Evolutionary conservation across 2,888 invertebrate genomes (phyloP).

Genomic region (Laspeyria flexula): DNA sequence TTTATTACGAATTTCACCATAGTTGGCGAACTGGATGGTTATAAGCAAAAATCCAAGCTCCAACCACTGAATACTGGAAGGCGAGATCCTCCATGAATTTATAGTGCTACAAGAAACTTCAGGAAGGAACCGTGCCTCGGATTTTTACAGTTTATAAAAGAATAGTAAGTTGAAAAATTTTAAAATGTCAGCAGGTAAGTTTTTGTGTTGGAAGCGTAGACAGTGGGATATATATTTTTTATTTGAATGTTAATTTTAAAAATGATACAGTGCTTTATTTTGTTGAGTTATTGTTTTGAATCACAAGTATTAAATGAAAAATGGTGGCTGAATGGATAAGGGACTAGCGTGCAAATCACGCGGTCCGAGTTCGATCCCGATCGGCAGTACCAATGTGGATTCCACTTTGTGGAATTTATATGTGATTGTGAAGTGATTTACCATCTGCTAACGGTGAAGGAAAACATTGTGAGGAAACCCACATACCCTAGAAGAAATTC

Average conservation of each 20-base stretch:
- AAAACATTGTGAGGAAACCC: too few relatives aligned
- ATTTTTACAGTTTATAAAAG: slow-evolving; percentile 51
- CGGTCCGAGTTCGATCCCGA: too few relatives aligned
- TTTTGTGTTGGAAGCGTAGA: slow-evolving; percentile 27
- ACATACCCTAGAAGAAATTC: too few relatives aligned
- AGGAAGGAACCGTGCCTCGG: slow-evolving; percentile 55
- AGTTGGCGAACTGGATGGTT: slow-evolving; percentile 36
- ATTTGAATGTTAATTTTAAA: slow-evolving; percentile 13
- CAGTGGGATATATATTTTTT: slow-evolving; percentile 18
- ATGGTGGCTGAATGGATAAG: too few relatives aligned
- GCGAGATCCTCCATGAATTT: slow-evolving; percentile 56
- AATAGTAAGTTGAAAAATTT: slow-evolving; percentile 47
- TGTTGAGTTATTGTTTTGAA: too few relatives aligned
- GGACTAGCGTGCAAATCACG: too few relatives aligned
- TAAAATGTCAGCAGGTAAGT: slow-evolving; percentile 44
- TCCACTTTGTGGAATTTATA: too few relatives aligned
- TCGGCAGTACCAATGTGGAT: too few relatives aligned
- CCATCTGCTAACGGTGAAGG: too few relatives aligned
- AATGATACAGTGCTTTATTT: background rate
- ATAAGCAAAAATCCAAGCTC: slow-evolving; percentile 52
- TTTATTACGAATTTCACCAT: slow-evolving; percentile 50
- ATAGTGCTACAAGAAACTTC: slow-evolving; percentile 57
- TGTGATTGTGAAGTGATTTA: too few relatives aligned
- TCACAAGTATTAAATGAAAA: too few relatives aligned
- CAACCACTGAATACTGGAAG: slow-evolving; percentile 42